Evolutionary conservation across 2,113 vertebrate species (phyloP).

Genomic region (Bucco capensis): DNA sequence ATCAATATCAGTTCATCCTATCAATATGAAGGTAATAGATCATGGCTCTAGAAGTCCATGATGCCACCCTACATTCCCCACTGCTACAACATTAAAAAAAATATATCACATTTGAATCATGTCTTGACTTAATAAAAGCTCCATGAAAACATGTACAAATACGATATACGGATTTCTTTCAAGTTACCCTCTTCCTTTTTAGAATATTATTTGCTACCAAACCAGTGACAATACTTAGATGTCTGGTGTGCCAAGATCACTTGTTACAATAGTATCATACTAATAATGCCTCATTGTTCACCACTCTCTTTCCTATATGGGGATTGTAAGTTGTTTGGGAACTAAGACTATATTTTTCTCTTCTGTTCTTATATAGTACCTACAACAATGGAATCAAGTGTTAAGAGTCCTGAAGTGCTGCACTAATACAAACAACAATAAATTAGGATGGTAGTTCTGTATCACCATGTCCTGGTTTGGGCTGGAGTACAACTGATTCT

Average conservation of each 20-base stretch:
- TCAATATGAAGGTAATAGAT: neutral
- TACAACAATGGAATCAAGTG: neutral
- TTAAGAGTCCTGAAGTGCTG: neutral
- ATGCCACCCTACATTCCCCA: neutral
- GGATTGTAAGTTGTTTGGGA: neutral
- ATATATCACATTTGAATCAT: neutral
- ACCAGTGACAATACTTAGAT: neutral
- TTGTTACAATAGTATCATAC: neutral
- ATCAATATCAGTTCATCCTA: neutral
- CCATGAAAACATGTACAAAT: neutral
- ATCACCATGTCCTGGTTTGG: too few relatives aligned
- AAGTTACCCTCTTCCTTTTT: neutral
- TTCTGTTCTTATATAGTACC: neutral
- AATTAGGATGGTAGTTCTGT: neutral
- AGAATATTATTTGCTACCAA: neutral
- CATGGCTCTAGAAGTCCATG: neutral
- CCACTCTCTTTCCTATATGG: neutral
- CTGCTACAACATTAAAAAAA: neutral
- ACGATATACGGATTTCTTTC: neutral
- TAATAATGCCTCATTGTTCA: neutral
- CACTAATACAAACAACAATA: neutral
- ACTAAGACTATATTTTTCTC: neutral
- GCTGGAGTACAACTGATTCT: too few relatives aligned
- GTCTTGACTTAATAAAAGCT: neutral
- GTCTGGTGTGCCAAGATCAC: neutral